phyloP scores from a whole-genome alignment of 2,888 invertebrate species.

The Caenorhabditis becei region DNA sequence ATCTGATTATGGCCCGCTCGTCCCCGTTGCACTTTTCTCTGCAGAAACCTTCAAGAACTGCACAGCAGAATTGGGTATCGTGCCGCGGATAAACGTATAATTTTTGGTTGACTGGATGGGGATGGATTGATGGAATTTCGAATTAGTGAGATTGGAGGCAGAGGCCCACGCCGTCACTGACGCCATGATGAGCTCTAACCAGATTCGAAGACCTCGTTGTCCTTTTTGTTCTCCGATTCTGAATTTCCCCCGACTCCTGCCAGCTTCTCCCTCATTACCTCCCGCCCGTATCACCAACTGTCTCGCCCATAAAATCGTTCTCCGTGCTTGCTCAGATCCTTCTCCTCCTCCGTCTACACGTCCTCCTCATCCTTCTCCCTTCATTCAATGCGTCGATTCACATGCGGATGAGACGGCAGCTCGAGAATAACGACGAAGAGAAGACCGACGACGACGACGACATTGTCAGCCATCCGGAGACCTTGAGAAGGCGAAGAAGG shows the following conservation, averaged over 20 bases:
- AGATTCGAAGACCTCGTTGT: conserved; percentile 18
- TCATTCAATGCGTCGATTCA: conserved; percentile 50
- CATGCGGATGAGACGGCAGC: conserved; percentile 57
- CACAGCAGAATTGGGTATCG: background rate
- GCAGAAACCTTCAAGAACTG: conserved; percentile 20
- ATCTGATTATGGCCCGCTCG: conserved; percentile 37
- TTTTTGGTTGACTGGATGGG: conserved; percentile 30
- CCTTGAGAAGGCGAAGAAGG: conserved; percentile 44
- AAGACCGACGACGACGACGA: conserved; percentile 45
- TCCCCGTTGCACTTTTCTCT: conserved; percentile 37
- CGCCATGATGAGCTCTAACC: conserved; percentile 47
- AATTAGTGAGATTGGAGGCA: conserved; percentile 47
- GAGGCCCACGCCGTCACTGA: background rate
- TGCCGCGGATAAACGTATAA: conserved; percentile 43
- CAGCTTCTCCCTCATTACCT: background rate
- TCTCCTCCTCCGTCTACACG: background rate
- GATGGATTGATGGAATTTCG: conserved; percentile 10
- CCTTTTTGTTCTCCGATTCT: background rate
- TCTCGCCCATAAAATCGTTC: conserved; percentile 39
- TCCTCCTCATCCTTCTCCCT: conserved; percentile 9
- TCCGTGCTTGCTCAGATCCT: conserved; percentile 36
- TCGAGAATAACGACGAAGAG: conserved; percentile 27
- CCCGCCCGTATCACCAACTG: conserved; percentile 2
- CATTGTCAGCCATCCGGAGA: conserved; percentile 3
- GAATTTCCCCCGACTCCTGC: no score